These are phyloP conservation scores for Cygnus atratus DNA, from an alignment of 2,113 vertebrate genomes.

Conservation along the genomic window DNA sequence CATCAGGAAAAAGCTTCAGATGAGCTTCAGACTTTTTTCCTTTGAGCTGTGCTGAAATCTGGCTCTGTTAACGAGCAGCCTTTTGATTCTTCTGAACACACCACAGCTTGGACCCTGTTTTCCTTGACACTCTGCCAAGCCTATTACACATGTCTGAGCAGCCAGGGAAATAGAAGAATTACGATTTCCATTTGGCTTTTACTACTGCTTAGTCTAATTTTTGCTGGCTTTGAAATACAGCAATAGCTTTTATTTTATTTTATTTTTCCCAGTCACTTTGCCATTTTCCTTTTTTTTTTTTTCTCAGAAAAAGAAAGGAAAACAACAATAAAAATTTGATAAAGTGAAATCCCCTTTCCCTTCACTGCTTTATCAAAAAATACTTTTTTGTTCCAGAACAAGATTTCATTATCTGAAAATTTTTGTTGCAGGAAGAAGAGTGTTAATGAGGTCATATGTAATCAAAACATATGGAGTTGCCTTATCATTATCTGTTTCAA, in stretches of 20 bases:
- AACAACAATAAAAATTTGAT: not conserved
- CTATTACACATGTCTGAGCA: constrained; percentile 74
- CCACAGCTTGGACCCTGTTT: constrained; percentile 52
- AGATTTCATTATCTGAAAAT: constrained; percentile 57
- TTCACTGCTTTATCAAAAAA: not conserved
- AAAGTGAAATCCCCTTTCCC: not conserved
- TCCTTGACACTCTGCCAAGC: constrained; percentile 74
- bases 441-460: constrained; percentile 43
- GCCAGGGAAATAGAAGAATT: constrained; percentile 70
- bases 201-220: constrained; percentile 74
- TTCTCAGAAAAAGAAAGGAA: not conserved
- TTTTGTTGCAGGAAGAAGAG: not conserved
- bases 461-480: constrained; percentile 54
- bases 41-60: constrained; percentile 38
- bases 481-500: constrained; percentile 8
- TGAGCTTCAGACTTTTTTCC: not conserved
- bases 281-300: not conserved
- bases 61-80: not conserved
- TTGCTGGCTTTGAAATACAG: constrained; percentile 70
- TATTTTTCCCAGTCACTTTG: constrained; percentile 5
- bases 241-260: constrained; percentile 53
- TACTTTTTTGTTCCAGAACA: constrained; percentile 18
- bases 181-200: constrained; percentile 76
- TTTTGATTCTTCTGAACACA: constrained; percentile 61
- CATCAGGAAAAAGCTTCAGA: not conserved